phyloP scores from a whole-genome alignment of 2,888 invertebrate species.

The Eutolmus rufibarbis region DNA sequence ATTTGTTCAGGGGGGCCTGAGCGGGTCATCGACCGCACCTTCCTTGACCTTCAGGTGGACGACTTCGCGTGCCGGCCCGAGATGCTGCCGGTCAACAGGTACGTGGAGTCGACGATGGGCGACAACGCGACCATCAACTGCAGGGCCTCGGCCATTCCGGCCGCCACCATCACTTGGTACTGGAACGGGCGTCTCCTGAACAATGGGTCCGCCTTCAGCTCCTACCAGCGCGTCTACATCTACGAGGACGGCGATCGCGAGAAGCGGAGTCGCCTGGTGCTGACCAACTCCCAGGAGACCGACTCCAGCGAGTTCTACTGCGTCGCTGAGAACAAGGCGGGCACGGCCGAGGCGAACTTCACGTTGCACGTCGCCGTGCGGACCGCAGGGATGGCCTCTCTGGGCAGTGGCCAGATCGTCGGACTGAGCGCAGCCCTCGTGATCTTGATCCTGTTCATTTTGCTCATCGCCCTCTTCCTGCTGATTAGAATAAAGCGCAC shows the following conservation, averaged over 20 bases:
- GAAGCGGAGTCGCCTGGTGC: slow-evolving; percentile 77
- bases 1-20: slow-evolving; percentile 77
- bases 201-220: slow-evolving; percentile 80
- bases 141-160: slow-evolving; percentile 80
- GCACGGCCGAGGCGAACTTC: slow-evolving; percentile 87
- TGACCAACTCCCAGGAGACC: slow-evolving; percentile 83
- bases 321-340: slow-evolving; percentile 88
- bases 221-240: slow-evolving; percentile 78
- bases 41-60: slow-evolving; percentile 78
- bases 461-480: slow-evolving; percentile 75
- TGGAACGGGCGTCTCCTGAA: slow-evolving; percentile 81
- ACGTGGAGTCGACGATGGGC: slow-evolving; percentile 80
- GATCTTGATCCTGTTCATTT: slow-evolving; percentile 76
- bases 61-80: slow-evolving; percentile 89
- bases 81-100: slow-evolving; percentile 76
- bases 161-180: slow-evolving; percentile 84
- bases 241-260: slow-evolving; percentile 79
- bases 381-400: slow-evolving; percentile 79
- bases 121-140: slow-evolving; percentile 87
- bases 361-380: slow-evolving; percentile 82
- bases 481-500: slow-evolving; percentile 77
- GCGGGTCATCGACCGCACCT: slow-evolving; percentile 74
- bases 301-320: slow-evolving; percentile 88
- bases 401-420: slow-evolving; percentile 85
- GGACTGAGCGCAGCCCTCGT: slow-evolving; percentile 84